phyloP scores from a whole-genome alignment of 2,888 invertebrate genomes.

The Pyralis farinalis region DNA sequence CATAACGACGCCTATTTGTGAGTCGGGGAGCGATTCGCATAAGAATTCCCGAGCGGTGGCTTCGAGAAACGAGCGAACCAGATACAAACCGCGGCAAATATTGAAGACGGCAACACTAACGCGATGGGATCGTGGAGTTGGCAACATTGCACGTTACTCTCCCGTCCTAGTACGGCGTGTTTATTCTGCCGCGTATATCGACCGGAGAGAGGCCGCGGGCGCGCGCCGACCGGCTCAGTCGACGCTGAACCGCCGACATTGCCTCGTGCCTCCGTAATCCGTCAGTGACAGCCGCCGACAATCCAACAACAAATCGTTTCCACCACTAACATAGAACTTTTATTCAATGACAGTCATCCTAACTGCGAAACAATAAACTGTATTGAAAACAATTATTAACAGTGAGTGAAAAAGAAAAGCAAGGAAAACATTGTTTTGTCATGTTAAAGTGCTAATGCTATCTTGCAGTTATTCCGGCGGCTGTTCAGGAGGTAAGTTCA shows the following conservation, averaged over 20 bases:
- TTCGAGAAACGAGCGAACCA: conserved; percentile 24
- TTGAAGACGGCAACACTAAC: conserved; percentile 45
- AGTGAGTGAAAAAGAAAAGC: conserved; percentile 28
- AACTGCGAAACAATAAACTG: background rate
- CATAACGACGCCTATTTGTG: conserved; percentile 30
- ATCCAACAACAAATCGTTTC: conserved; percentile 41
- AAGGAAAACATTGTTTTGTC: conserved; percentile 42
- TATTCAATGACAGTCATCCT: background rate
- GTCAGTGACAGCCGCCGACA: conserved; percentile 54
- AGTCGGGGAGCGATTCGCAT: conserved; percentile 26
- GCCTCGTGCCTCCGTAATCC: conserved; percentile 44
- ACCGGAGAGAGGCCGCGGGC: conserved; percentile 55
- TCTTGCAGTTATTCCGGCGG: conserved; percentile 52
- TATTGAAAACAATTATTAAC: conserved; percentile 6
- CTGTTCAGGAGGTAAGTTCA: conserved; percentile 60
- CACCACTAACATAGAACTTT: conserved; percentile 12
- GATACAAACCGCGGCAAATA: conserved; percentile 49
- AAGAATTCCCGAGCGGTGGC: conserved; percentile 24
- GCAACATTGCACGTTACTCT: conserved; percentile 54
- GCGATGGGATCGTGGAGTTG: conserved; percentile 32
- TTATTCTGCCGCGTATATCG: conserved; percentile 79
- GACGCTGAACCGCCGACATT: conserved; percentile 38
- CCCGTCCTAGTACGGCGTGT: conserved; percentile 67
- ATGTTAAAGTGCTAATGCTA: conserved; percentile 47
- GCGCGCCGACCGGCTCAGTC: conserved; percentile 67